phyloP scores from a whole-genome alignment of 2,888 invertebrate genomes.

The Archips crataeganus region DNA sequence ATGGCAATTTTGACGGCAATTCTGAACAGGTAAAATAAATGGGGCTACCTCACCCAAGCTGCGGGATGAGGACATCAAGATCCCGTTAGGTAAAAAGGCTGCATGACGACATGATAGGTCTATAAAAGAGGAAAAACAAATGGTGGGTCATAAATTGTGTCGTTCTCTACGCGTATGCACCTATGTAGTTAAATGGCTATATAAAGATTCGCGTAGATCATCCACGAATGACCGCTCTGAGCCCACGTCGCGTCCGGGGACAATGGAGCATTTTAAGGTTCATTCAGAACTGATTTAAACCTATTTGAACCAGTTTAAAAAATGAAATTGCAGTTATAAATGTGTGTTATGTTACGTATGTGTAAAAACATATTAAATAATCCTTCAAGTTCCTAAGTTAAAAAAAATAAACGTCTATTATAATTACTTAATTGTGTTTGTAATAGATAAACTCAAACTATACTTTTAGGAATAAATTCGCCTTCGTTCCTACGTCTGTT shows the following conservation, averaged over 20 bases:
- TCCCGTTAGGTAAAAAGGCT: slow-evolving; percentile 37
- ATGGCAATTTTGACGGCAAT: slow-evolving; percentile 3
- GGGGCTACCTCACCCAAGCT: slow-evolving; percentile 1
- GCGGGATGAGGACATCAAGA: slow-evolving; percentile 30
- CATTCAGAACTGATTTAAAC: slow-evolving; percentile 45
- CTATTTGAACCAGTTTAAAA: neutral
- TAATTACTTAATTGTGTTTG: too few species aligned
- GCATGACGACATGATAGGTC: slow-evolving; percentile 40
- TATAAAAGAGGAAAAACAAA: slow-evolving; percentile 48
- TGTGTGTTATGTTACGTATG: neutral
- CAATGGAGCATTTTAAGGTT: slow-evolving; percentile 61
- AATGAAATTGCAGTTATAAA: neutral
- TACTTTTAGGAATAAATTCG: too few species aligned
- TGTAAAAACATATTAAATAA: neutral
- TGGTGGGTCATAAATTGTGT: slow-evolving; percentile 52
- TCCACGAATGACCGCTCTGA: slow-evolving; percentile 71
- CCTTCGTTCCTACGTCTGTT: too few species aligned
- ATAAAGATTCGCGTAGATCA: slow-evolving; percentile 75
- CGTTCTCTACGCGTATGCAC: slow-evolving; percentile 63
- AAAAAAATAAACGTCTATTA: too few species aligned
- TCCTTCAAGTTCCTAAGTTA: neutral
- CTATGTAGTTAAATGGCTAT: slow-evolving; percentile 66
- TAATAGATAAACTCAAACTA: too few species aligned
- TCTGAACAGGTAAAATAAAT: slow-evolving; percentile 32
- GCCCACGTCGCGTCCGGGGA: slow-evolving; percentile 53